Evolutionary conservation across 2,888 invertebrate species (phyloP).

Genomic region (Nephrotoma guestfalica): DNA sequence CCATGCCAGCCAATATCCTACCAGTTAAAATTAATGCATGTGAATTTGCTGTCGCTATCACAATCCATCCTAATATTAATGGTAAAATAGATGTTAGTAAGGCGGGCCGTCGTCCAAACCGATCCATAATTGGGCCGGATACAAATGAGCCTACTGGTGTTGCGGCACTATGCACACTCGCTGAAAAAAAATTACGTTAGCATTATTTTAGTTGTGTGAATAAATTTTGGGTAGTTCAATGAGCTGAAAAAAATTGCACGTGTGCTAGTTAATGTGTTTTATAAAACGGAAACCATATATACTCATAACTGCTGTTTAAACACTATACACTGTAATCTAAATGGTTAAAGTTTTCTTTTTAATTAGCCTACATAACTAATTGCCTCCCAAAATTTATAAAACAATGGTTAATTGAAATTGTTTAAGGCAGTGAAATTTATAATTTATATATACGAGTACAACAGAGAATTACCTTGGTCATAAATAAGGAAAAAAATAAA

Average conservation of each 20-base stretch:
- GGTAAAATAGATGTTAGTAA: conserved; percentile 50
- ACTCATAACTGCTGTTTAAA: too few species aligned
- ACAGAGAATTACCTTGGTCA: too few species aligned
- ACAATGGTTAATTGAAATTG: too few species aligned
- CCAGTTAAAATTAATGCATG: conserved; percentile 47
- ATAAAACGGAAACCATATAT: neutral
- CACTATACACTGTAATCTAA: too few species aligned
- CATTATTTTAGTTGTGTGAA: neutral
- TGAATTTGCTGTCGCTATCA: conserved; percentile 41
- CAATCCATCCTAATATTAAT: conserved; percentile 51
- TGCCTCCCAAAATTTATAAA: too few species aligned
- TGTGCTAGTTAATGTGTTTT: neutral
- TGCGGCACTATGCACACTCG: conserved; percentile 63
- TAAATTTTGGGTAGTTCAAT: neutral
- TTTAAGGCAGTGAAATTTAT: too few species aligned
- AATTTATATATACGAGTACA: too few species aligned
- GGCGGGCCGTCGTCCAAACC: conserved; percentile 49
- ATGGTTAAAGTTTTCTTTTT: too few species aligned
- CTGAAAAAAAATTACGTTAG: conserved; percentile 30
- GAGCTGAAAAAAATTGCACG: neutral
- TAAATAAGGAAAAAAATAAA: too few species aligned
- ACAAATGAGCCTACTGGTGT: conserved; percentile 59
- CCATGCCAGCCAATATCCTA: conserved; percentile 52
- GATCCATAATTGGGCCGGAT: conserved; percentile 57
- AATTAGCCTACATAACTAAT: too few species aligned